Evolutionary conservation across 2,888 invertebrate species (phyloP).

Genomic region (Heliconius aoede): DNA sequence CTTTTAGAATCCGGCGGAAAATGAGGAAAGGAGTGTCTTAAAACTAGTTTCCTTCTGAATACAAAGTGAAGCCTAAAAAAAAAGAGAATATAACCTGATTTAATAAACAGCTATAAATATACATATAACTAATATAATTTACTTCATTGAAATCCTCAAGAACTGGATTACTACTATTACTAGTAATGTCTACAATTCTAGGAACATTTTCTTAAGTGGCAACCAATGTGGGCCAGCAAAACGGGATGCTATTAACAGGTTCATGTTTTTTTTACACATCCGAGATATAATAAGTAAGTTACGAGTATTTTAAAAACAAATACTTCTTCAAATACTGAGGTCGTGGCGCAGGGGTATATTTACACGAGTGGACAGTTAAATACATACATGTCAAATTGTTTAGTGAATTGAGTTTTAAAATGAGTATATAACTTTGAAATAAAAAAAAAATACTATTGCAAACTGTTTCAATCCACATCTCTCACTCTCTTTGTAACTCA

Average conservation of each 20-base stretch:
- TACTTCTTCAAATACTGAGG: no score
- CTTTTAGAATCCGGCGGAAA: no score
- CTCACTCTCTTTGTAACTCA: constrained; percentile 1
- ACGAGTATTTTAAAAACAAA: constrained; percentile 27
- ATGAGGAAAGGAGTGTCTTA: no score
- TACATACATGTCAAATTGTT: neutral
- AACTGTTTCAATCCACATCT: constrained; percentile 18
- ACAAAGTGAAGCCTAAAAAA: no score
- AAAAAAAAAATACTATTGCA: neutral
- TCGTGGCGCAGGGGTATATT: no score
- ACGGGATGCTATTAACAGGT: constrained; percentile 51
- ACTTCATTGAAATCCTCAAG: neutral
- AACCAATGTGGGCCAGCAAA: constrained; percentile 48
- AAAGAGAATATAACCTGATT: neutral
- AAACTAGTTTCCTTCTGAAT: no score
- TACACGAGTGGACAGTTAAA: no score
- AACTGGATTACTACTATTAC: neutral
- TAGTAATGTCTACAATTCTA: constrained; percentile 15
- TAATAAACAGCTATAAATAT: neutral
- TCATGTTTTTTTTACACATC: constrained; percentile 36
- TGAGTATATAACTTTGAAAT: neutral
- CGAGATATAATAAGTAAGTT: constrained; percentile 18
- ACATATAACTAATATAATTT: neutral
- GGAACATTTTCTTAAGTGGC: neutral
- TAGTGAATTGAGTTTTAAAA: neutral